phyloP scores from a whole-genome alignment of 2,888 invertebrate genomes.

The Tachystola acroxantha region DNA sequence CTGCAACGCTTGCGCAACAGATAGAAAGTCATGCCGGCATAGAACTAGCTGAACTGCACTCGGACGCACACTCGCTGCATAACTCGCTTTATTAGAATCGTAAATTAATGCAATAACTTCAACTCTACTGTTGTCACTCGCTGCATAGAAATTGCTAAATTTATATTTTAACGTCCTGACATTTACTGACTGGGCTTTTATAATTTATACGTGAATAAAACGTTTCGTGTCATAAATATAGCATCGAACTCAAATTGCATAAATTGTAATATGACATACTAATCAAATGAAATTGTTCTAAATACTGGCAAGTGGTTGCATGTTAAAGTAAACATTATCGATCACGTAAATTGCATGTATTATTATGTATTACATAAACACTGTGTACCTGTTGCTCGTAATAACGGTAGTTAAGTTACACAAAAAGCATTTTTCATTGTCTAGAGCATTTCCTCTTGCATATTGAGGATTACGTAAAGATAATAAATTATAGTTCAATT shows the following conservation, averaged over 20 bases:
- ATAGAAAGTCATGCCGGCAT: slow-evolving; percentile 67
- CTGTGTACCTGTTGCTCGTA: slow-evolving; percentile 25
- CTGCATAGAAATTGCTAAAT: slow-evolving; percentile 25
- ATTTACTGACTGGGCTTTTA: too few relatives aligned
- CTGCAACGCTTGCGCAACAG: slow-evolving; percentile 70
- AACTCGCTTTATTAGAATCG: slow-evolving; percentile 52
- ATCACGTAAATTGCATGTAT: slow-evolving; percentile 12
- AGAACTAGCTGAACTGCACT: slow-evolving; percentile 66
- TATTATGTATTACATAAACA: not conserved
- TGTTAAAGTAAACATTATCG: not conserved
- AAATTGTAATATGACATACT: too few relatives aligned
- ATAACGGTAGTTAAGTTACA: slow-evolving; percentile 53
- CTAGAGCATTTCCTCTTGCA: slow-evolving; percentile 68
- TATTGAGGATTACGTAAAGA: slow-evolving; percentile 46
- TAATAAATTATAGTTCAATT: slow-evolving; percentile 14
- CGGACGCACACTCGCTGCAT: slow-evolving; percentile 54
- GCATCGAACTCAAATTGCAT: too few relatives aligned
- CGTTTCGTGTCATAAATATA: too few relatives aligned
- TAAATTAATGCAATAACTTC: slow-evolving; percentile 44
- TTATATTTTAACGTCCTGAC: too few relatives aligned
- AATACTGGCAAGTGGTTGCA: not conserved
- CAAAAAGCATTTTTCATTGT: slow-evolving; percentile 66
- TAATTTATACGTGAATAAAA: too few relatives aligned
- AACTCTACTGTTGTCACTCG: slow-evolving; percentile 35
- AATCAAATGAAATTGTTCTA: not conserved